Percentiles rank a stretch among this genome's conserved stretches.
Evolutionary conservation across 1,140 invertebrate genomes (phyloP).

Genomic region (Trialeurodes vaporariorum): DNA sequence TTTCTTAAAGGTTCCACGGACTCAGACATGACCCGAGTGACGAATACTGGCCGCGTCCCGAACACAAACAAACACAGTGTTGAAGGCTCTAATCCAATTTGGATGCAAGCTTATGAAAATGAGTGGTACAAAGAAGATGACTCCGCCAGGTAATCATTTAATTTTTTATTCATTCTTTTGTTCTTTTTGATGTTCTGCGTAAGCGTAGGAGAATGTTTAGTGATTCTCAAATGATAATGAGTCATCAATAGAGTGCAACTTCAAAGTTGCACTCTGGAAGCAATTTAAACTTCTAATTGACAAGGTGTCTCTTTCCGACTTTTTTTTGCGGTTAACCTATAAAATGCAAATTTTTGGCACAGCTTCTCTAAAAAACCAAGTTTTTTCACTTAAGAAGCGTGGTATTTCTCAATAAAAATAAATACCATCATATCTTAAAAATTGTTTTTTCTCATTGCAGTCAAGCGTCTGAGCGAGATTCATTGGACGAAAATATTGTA

Average conservation of each 20-base stretch:
- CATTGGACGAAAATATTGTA: conserved; percentile 62
- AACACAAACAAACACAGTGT: conserved; percentile 90
- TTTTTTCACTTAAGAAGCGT: too few relatives aligned
- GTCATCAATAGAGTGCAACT: too few relatives aligned
- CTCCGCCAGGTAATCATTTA: conserved; percentile 41
- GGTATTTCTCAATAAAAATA: neutral
- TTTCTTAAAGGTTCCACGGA: conserved; percentile 42
- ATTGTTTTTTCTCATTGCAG: conserved; percentile 35
- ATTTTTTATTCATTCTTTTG: conserved; percentile 7
- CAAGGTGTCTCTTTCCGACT: too few relatives aligned
- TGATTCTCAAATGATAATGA: too few relatives aligned
- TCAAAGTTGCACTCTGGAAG: neutral
- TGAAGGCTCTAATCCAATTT: conserved; percentile 89
- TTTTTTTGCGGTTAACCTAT: too few relatives aligned
- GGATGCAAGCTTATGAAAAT: conserved; percentile 88
- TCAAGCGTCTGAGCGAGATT: conserved; percentile 66
- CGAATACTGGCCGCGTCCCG: conserved; percentile 55
- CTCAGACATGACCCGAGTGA: conserved; percentile 52
- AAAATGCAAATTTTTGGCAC: too few relatives aligned
- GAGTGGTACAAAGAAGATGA: conserved; percentile 88
- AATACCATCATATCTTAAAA: conserved; percentile 14
- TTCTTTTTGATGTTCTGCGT: too few relatives aligned
- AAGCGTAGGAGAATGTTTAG: too few relatives aligned
- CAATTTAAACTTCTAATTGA: conserved; percentile 6
- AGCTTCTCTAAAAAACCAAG: too few relatives aligned